Evolutionary conservation across 2,888 invertebrate species (phyloP), one percentile per base, ranked within the genome.

Genomic region (Lacanobia wlatinum): DNA sequence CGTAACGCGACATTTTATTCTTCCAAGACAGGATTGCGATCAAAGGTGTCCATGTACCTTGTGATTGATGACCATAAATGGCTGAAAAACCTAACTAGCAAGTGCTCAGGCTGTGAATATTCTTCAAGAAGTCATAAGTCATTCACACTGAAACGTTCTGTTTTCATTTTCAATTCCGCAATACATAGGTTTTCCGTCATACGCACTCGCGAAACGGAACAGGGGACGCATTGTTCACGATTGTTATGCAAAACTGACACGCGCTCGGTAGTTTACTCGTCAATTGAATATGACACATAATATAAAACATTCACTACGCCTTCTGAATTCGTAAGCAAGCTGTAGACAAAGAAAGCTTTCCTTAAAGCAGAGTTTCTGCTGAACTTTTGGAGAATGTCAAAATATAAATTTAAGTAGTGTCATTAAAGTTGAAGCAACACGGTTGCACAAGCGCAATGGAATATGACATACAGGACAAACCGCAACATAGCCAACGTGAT

Each of bases 211-310:
- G 82, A 88, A 89, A 84, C 87, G 85, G 88, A 88, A 90, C 87
- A 79, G 80, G 76, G 80, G 70, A 68, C 83, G 87, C 87, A 90
- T 91, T 90, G 90, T 92, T 90, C 84, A 69, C 86, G 78, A 91
- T 92, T 94, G 92, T 93, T 92, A 93, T 93, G 92, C 90, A 88
- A 92, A 92, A 83, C 82, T 81, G 87, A 89, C 91, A 91, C 90
- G 90, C 90, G 87, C 88, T 88, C 84, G 70, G 86, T 85, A 88
- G 87, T 90, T 90, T 87, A 89, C 90, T 87, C 85, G 86, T 90
- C 89, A 88, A 87, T 89, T 87, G 86, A 88, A 88, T 90, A 89
- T 91, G 90, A 90, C 90, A 90, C 88, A 89, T 89, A 87, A 88
- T 90, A 87, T 89, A 88, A 89, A 88, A 87, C 80, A 87, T 84